A percentile compares a stretch with the other conserved stretches of the same genome.
Evolutionary conservation across 2,888 invertebrate species (phyloP).

Genomic region (Marronus borbonicus): DNA sequence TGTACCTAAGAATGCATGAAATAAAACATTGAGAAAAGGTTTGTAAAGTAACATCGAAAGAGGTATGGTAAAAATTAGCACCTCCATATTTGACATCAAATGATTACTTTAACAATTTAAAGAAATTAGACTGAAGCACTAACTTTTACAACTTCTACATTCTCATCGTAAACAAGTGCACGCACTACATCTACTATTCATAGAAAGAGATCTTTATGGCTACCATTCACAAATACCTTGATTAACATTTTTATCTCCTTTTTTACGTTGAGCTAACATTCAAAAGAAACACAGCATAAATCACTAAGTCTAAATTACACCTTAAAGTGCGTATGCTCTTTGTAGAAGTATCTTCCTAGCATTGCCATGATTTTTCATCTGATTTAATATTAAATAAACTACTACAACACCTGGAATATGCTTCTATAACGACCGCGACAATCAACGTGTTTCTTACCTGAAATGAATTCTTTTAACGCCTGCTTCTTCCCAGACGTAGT

Average conservation of each 20-base stretch:
- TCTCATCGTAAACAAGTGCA: slow-evolving; percentile 29
- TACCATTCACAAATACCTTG: slow-evolving; percentile 50
- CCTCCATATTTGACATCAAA: background rate
- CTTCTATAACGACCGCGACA: too few species aligned
- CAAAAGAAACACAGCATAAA: slow-evolving; percentile 56
- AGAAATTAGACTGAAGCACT: background rate
- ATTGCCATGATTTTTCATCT: too few species aligned
- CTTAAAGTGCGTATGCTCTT: background rate
- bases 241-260: slow-evolving; percentile 67
- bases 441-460: slow-evolving; percentile 72
- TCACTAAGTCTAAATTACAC: slow-evolving; percentile 8
- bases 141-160: slow-evolving; percentile 16
- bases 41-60: slow-evolving; percentile 17
- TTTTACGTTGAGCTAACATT: slow-evolving; percentile 73
- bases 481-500: slow-evolving; percentile 83
- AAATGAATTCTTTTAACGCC: slow-evolving; percentile 85
- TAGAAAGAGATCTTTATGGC: slow-evolving; percentile 16
- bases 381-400: background rate
- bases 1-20: slow-evolving; percentile 43
- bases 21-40: slow-evolving; percentile 26
- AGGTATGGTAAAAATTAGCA: slow-evolving; percentile 25
- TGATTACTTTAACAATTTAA: background rate
- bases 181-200: slow-evolving; percentile 35
- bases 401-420: too few species aligned
- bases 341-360: too few species aligned